Conservation (phyloP, 2,888 invertebrate genomes). For the Lasioglossum figueresi region DNA sequence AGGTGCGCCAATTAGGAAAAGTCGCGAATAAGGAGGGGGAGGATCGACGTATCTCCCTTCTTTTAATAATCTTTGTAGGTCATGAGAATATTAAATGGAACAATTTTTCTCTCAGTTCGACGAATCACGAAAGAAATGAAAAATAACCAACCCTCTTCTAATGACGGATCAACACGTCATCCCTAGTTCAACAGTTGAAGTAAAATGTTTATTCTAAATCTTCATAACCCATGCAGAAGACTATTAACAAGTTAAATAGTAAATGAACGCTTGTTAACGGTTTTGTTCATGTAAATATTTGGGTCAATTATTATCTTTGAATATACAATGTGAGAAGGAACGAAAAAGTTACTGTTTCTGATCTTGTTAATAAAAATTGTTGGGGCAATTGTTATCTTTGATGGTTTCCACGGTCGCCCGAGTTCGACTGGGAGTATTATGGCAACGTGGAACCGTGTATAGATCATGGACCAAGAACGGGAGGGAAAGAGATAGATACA, state of each 20-base stretch:
- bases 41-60: no score
- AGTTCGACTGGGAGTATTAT: neutral
- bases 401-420: neutral
- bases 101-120: neutral
- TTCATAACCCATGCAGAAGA: no score
- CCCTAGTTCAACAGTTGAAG: neutral
- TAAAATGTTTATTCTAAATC: neutral
- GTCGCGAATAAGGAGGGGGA: no score
- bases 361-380: neutral
- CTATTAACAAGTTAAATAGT: neutral
- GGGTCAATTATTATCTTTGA: neutral
- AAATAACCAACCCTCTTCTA: neutral
- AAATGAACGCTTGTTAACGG: neutral
- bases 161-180: no score
- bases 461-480: constrained; percentile 16
- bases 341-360: constrained; percentile 25
- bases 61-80: no score
- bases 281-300: neutral
- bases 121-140: neutral
- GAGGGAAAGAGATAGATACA: constrained; percentile 39
- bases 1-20: no score
- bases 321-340: neutral
- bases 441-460: neutral
- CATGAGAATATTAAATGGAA: no score
- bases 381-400: neutral